Evolutionary conservation across 1,140 invertebrate genomes (phyloP).

Genomic region (Aethina tumida): DNA sequence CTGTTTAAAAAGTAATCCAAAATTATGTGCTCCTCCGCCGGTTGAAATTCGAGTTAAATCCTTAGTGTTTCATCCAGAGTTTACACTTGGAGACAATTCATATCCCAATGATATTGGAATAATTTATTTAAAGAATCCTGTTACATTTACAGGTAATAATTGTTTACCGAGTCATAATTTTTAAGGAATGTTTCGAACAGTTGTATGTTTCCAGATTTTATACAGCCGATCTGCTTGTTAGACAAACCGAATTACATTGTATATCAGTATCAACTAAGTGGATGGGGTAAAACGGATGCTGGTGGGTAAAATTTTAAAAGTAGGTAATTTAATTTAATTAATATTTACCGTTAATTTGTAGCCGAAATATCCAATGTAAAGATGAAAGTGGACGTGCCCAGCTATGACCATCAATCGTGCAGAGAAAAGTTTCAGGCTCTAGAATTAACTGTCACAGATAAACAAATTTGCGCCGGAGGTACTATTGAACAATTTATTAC

Average conservation of each 20-base stretch:
- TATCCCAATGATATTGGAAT: slow-evolving; percentile 53
- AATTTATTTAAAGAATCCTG: slow-evolving; percentile 40
- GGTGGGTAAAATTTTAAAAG: slow-evolving; percentile 11
- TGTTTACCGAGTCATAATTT: no score
- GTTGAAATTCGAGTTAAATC: slow-evolving; percentile 39
- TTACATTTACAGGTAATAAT: slow-evolving; percentile 37
- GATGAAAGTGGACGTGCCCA: slow-evolving; percentile 27
- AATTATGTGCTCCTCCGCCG: slow-evolving; percentile 36
- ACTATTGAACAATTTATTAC: no score
- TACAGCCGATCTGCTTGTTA: slow-evolving; percentile 56
- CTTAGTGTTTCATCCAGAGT: slow-evolving; percentile 43
- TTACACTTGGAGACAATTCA: slow-evolving; percentile 34
- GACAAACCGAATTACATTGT: slow-evolving; percentile 7
- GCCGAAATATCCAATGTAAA: slow-evolving; percentile 30
- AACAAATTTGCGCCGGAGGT: slow-evolving; percentile 43
- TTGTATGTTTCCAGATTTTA: slow-evolving; percentile 33
- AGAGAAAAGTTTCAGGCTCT: slow-evolving; percentile 27
- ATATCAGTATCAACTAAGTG: slow-evolving; percentile 24
- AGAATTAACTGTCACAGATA: slow-evolving; percentile 16
- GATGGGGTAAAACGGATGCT: slow-evolving; percentile 31
- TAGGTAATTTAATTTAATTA: slow-evolving; percentile 11
- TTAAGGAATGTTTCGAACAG: no score
- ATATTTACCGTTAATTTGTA: slow-evolving; percentile 12
- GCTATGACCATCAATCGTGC: slow-evolving; percentile 22
- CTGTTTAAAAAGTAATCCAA: no score